These are phyloP conservation scores for Rhagoletis zephyria DNA, from an alignment of 1,140 invertebrate genomes.

Conservation along the genomic window DNA sequence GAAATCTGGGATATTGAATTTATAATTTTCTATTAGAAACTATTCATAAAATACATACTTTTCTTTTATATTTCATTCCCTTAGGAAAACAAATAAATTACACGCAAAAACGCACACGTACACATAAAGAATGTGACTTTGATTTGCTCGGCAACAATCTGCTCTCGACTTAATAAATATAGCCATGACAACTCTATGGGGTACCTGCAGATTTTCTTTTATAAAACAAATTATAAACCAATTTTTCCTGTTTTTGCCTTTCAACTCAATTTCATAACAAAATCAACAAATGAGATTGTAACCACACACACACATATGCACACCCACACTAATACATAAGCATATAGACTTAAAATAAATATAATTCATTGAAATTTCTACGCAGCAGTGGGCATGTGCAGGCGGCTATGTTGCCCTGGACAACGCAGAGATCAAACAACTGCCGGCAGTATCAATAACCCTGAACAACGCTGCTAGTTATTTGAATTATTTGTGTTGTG, in stretches of 20 bases:
- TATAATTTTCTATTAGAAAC: background rate
- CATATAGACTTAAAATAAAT: background rate
- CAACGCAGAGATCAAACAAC: slow-evolving; percentile 14
- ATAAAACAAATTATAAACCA: background rate
- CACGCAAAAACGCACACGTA: background rate
- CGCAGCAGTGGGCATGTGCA: background rate
- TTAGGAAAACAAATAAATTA: background rate
- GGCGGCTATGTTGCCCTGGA: slow-evolving; percentile 13
- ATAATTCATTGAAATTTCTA: slow-evolving; percentile 44
- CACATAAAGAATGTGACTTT: background rate
- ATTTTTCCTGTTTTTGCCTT: background rate
- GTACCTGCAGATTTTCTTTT: slow-evolving; percentile 11
- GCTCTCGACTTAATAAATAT: slow-evolving; percentile 11
- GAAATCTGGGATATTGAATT: background rate
- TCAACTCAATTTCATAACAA: slow-evolving; percentile 7
- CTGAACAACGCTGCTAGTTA: too few relatives aligned
- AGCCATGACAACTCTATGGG: slow-evolving; percentile 13
- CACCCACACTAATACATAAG: background rate
- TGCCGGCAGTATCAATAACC: background rate
- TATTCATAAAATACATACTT: background rate
- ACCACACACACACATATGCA: background rate
- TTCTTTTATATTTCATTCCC: background rate
- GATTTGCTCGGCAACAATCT: slow-evolving; percentile 12
- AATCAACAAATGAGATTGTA: background rate
- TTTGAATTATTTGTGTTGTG: background rate